Evolutionary conservation across 2,888 invertebrate genomes (phyloP).

Genomic region (Pammene aurita): DNA sequence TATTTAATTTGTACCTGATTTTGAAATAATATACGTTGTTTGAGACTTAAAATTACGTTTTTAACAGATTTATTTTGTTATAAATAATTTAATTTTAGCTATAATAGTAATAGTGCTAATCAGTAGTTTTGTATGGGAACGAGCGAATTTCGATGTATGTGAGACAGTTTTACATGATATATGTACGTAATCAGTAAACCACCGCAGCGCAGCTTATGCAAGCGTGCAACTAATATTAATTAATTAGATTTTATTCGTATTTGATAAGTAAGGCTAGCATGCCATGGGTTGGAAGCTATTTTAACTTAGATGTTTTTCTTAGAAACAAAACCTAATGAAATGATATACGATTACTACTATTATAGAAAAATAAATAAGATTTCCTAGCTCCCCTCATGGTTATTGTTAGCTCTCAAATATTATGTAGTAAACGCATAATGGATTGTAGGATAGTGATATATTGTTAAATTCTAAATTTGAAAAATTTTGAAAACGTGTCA

Average conservation of each 20-base stretch:
- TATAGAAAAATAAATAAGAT: constrained; percentile 18
- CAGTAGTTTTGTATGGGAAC: constrained; percentile 65
- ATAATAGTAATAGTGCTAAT: constrained; percentile 61
- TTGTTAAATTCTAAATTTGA: constrained; percentile 62
- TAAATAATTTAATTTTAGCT: constrained; percentile 56
- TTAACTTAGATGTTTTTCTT: constrained; percentile 25
- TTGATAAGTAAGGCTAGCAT: constrained; percentile 48
- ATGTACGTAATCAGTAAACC: constrained; percentile 69
- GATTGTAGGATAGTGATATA: constrained; percentile 65
- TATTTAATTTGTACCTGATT: constrained; percentile 82
- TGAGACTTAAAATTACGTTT: constrained; percentile 75
- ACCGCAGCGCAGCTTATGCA: constrained; percentile 78
- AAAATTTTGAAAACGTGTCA: constrained; percentile 78
- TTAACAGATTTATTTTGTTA: constrained; percentile 75
- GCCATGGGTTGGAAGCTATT: constrained; percentile 23
- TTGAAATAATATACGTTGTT: constrained; percentile 67
- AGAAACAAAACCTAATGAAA: constrained; percentile 17
- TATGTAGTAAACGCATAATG: constrained; percentile 73
- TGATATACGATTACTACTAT: not conserved
- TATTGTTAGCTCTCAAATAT: constrained; percentile 49
- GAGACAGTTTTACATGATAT: constrained; percentile 53
- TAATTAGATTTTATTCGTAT: constrained; percentile 57
- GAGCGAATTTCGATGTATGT: constrained; percentile 74
- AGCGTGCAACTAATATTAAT: constrained; percentile 74
- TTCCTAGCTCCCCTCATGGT: constrained; percentile 47